Evolutionary conservation across 2,113 vertebrate genomes (phyloP).

Genomic region (Dromas ardeola): DNA sequence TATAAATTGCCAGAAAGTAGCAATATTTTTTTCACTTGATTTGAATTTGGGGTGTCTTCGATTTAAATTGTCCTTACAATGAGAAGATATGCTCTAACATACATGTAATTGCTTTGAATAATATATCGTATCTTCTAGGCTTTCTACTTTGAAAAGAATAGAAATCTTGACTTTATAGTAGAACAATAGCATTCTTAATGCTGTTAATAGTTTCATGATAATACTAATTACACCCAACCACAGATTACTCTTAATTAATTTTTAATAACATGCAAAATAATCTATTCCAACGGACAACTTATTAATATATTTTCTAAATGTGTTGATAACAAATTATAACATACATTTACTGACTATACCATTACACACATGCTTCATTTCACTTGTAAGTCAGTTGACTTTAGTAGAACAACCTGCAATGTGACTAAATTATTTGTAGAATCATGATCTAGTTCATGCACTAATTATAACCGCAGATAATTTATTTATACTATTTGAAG

Average conservation of each 20-base stretch:
- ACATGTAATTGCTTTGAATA: not conserved
- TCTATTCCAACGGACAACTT: not conserved
- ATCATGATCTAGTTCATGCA: not conserved
- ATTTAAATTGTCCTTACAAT: not conserved
- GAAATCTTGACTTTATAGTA: not conserved
- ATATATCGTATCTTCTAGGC: not conserved
- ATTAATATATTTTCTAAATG: not conserved
- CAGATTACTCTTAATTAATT: slow-evolving; percentile 22
- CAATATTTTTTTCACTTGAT: not conserved
- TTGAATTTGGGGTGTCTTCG: not conserved
- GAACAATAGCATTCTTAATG: not conserved
- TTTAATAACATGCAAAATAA: not conserved
- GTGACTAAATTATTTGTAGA: not conserved
- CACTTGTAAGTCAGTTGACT: not conserved
- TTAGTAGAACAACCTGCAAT: not conserved
- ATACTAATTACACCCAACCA: not conserved
- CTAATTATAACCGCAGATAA: not conserved
- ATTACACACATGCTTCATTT: not conserved
- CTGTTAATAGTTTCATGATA: slow-evolving; percentile 27
- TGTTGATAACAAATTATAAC: not conserved
- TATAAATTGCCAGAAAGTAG: not conserved
- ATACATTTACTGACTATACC: not conserved
- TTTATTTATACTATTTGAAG: not conserved
- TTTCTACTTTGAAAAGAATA: slow-evolving; percentile 1
- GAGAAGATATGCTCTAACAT: not conserved